Conservation (phyloP, 2,113 vertebrate genomes). For the Phoxinus phoxinus region DNA sequence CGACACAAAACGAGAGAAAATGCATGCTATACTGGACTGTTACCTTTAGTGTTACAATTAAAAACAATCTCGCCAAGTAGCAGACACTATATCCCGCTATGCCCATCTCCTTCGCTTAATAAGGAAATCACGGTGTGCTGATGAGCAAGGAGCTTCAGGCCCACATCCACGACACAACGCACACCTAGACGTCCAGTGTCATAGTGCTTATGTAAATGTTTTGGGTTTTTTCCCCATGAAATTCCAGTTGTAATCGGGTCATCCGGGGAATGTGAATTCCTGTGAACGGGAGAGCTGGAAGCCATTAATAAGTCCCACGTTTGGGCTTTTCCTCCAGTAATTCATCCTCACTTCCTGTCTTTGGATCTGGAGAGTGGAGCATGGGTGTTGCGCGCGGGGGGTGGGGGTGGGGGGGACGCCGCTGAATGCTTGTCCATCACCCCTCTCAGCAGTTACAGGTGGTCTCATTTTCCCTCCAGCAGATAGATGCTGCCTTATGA, state of each 20-base stretch:
- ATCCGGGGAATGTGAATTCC: neutral
- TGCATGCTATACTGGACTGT: neutral
- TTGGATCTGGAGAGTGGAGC: constrained; percentile 70
- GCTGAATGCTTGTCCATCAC: constrained; percentile 99
- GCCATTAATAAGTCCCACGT: constrained; percentile 92
- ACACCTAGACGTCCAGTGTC: neutral
- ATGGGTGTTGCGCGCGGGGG: constrained; percentile 58
- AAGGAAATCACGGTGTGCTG: neutral
- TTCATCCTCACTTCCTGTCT: constrained; percentile 92
- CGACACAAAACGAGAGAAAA: neutral
- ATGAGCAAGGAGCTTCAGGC: neutral
- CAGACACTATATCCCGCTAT: neutral
- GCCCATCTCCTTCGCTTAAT: neutral
- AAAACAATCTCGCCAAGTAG: neutral
- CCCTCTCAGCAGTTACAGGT: constrained; percentile 99
- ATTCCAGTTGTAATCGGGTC: neutral
- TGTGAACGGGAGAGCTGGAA: constrained; percentile 86
- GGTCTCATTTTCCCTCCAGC: constrained; percentile 96
- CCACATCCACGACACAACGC: neutral
- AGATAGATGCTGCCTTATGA: constrained; percentile 96
- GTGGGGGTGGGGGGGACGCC: constrained; percentile 85
- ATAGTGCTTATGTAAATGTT: neutral
- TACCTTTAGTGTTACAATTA: neutral
- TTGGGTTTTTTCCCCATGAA: neutral
- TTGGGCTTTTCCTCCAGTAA: constrained; percentile 77